Evolutionary conservation across 2,888 invertebrate species (phyloP), one percentile per base, ranked within the genome.

Genomic region (Aleiodes leptofemur): DNA sequence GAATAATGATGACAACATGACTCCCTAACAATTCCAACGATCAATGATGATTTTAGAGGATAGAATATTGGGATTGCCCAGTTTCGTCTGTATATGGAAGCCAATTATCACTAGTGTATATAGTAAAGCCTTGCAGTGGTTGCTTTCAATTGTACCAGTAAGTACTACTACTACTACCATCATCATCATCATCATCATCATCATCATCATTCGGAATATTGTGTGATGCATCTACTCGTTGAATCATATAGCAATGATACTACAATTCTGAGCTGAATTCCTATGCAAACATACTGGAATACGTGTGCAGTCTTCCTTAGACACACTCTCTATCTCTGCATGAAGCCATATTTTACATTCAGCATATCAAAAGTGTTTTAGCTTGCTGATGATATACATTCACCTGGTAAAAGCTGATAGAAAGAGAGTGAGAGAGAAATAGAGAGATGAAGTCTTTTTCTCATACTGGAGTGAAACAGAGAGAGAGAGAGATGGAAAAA

Each of bases 1-100:
- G 76, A 68, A 76, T 72, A 76, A 76, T 72, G 48, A 76, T 72
- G 64, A 23, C 48, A 9, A 64, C 64, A 64, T 38, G 74, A 74
- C 59, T 74, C 43, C 11, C 48, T 64, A 16, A 16, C 8, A 11
- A 29, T 16, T 23, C 16, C 48, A 43, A 43, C 13, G 74, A 64
- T 59, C 34, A 59, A 51, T 50, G 14, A 34, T 51, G 50, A 34
- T 34, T 59, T 43, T 43, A 7, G 43, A 48, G 64, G 48, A 64
- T 23, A 34, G 56, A 53, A 31, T 34, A 72, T 64, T 31, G 64
- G 61, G 50, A 64, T 64, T 64, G 64, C 11, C 43, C 3, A 64
- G 43, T 29, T 51, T 16, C 31, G 16, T 66, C 57, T 57, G 69
- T 73, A 43, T 66, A 69, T 69, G 43, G 43, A 55, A 69, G 51